Base-by-base conservation (phyloP, 2,113 vertebrate genomes). In the Sinosuthora webbiana region DNA sequence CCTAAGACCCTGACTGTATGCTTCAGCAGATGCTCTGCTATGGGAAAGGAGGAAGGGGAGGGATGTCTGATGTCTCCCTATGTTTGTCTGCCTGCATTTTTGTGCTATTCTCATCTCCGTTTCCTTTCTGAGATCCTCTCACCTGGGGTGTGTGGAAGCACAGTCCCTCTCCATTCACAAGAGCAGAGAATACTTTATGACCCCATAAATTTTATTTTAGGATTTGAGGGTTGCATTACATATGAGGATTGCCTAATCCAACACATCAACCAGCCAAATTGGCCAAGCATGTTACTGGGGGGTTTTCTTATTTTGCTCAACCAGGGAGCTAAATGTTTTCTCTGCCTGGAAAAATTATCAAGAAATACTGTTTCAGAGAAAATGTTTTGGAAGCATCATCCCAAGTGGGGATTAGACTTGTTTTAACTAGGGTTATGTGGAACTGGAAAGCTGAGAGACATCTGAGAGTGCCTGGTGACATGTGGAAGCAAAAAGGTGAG, bases 401-500 rank as follows among this genome's bases (percentile, higher is more conserved):
- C 63, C 86, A 93, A 93, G 8, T 82, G 90, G 77, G 83, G 50
- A 87, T 92, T 95, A 83, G 28, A 47, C 22, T 64, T 89, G 55
- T 84, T 91, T 94, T 81, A 86, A 83, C 8, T 18, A 88, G 69
- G 23, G 28, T 50, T 78, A 83, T 95, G 83, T 91, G 37, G 74
- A 95, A 77, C 0, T 76, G 74, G 56, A 91, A 92, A 78, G 47
- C 52, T 50, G 45, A 60, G 35, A 74, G 42, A 39, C 47, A 92
- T 67, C 50, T 0, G 1, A 89, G 70, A 74, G 60, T 52, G 71
- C 27, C 50, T 96, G 82, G 82, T 90, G 92, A 89, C 52, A 83
- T 86, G 85, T 81, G 76, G 88, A 89, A 95, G 45, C 1, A 0
- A 83, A 86, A 88, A 96, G 95, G 95, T 97, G 93, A 94, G 93